Evolutionary conservation across 2,113 vertebrate species (phyloP), one percentile per base, ranked within the genome.

Genomic region (Haplochromis vanheusdeni): DNA sequence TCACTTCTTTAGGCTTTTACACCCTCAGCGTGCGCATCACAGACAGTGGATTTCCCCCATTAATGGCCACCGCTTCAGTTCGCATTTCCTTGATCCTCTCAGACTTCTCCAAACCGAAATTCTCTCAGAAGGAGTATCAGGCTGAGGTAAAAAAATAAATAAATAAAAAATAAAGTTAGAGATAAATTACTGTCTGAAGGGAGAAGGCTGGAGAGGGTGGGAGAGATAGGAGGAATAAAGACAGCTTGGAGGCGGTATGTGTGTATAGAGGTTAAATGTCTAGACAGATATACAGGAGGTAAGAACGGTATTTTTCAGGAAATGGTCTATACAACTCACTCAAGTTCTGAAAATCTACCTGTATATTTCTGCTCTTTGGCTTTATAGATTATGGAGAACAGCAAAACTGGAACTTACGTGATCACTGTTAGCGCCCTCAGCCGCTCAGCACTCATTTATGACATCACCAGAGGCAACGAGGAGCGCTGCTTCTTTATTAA

Each of bases 91-190:
- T 99, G 89, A 97, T 97, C 0, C 97, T 99, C 92, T 98, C 99
- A 5, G 97, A 98, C 90, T 97, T 97, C 85, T 98, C 98, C 83
- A 96, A 94, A 56, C 98, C 99, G 4, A 98, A 97, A 86, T 99
- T 99, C 91, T 94, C 95, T 28, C 97, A 97, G 26, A 26, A 26
- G 83, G 98, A 99, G 88, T 99, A 99, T 94, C 98, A 98, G 90
- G 97, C 98, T 1, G 98, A 99, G 94, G 96, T 96, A 87, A 95
- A 62, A 54, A 83, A 28, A 31, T 1, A 28, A 70, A 45, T 1
- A 40, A 68, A 37, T 2, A 73, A 47, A 45, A 73, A 47, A 45
- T 28, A 47, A 75, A 47, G 40, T 45, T 37, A 54, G 19, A 37
- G 17, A 8, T 21, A 21, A 37, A 56, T 9, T 23, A 21, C 40